phyloP scores from a whole-genome alignment of 2,113 vertebrate genomes.

The Phyllostomus hastatus region DNA sequence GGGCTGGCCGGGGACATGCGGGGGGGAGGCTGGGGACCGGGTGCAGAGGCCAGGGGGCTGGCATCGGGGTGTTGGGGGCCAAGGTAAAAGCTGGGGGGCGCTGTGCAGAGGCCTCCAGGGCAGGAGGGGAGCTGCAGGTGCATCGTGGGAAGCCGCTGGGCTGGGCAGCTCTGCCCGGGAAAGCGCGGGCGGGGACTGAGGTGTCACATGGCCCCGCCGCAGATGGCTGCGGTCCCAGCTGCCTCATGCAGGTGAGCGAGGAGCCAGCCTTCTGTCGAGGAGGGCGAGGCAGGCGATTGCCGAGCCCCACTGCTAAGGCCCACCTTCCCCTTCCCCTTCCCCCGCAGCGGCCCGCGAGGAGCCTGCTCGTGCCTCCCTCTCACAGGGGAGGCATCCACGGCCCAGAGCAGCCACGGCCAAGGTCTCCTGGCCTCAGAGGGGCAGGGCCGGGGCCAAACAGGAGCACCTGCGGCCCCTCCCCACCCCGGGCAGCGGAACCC shows the following conservation, averaged over 20 bases:
- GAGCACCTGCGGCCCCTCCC: not conserved
- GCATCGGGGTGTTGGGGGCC: not conserved
- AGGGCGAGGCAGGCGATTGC: not conserved
- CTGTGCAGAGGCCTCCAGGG: not conserved
- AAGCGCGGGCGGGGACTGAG: not conserved
- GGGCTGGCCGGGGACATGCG: not conserved
- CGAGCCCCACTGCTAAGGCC: not conserved
- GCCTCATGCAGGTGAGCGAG: not conserved
- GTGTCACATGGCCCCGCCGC: fast-evolving
- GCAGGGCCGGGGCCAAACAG: not conserved
- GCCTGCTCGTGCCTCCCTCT: fast-evolving
- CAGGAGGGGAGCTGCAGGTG: too few species aligned
- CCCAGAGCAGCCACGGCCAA: not conserved
- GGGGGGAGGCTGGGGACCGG: not conserved
- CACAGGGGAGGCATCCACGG: fast-evolving
- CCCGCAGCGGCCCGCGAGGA: not conserved
- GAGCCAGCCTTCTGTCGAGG: not conserved
- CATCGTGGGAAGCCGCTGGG: not conserved
- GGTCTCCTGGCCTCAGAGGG: not conserved
- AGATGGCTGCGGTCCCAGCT: not conserved
- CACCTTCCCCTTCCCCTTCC: too few species aligned
- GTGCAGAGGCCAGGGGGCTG: not conserved
- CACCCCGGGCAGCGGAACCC: not conserved
- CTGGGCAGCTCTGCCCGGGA: not conserved
- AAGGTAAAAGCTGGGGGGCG: not conserved